These are phyloP conservation scores for Tipula lateralis DNA, from an alignment of 2,888 invertebrate species.

Conservation along the genomic window DNA sequence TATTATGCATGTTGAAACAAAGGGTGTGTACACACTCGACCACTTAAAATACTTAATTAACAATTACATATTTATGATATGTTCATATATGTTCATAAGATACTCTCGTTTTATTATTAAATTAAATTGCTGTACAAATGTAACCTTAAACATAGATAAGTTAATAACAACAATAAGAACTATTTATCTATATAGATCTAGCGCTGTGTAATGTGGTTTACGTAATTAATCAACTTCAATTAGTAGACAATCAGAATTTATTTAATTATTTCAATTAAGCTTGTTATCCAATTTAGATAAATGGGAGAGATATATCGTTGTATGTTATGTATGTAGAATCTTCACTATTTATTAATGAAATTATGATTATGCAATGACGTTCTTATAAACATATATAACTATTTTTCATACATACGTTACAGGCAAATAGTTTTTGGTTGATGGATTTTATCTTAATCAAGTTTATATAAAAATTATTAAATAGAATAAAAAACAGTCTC, in stretches of 20 bases:
- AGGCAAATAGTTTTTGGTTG: no score
- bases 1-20: no score
- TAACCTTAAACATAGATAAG: neutral
- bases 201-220: neutral
- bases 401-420: no score
- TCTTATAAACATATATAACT: no score
- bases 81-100: neutral
- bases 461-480: no score
- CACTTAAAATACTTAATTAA: neutral
- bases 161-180: neutral
- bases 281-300: neutral
- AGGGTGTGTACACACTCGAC: no score
- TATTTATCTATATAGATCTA: neutral
- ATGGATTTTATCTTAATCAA: no score
- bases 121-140: neutral
- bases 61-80: neutral
- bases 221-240: neutral
- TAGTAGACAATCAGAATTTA: neutral
- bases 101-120: neutral
- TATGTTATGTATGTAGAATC: neutral
- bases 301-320: neutral
- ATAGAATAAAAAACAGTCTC: no score
- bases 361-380: neutral
- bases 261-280: constrained; percentile 5
- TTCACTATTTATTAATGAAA: neutral